A percentile compares a stretch with the other conserved stretches of the same genome.
phyloP scores from a whole-genome alignment of 2,113 vertebrate species.

The Emydura subglobosa region DNA sequence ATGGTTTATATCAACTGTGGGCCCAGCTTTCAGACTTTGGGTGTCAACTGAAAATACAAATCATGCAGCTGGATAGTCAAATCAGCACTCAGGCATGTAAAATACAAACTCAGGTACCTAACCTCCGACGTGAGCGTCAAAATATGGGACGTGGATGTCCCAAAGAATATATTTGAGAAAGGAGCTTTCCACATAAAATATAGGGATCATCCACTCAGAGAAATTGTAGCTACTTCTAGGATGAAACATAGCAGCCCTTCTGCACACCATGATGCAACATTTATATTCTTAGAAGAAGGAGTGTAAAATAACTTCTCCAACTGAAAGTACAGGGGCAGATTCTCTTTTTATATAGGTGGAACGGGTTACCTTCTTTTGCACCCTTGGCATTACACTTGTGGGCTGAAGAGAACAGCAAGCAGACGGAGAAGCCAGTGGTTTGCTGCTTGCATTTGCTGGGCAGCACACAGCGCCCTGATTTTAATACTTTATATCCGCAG shows the following conservation, averaged over 20 bases:
- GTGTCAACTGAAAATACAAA: neutral
- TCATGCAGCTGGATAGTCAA: neutral
- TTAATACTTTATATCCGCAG: neutral
- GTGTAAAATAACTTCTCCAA: neutral
- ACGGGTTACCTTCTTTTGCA: neutral
- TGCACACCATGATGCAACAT: neutral
- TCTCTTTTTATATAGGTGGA: neutral
- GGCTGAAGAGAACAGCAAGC: neutral
- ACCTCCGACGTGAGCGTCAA: neutral
- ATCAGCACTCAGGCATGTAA: neutral
- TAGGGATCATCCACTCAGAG: neutral
- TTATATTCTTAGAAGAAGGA: neutral
- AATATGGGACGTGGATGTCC: neutral
- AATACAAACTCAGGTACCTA: neutral
- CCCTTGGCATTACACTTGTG: neutral
- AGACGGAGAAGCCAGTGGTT: neutral
- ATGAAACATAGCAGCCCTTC: neutral
- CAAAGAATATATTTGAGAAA: neutral
- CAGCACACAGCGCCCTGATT: neutral
- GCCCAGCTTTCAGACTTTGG: neutral
- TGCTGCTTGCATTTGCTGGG: neutral
- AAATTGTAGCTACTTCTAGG: neutral
- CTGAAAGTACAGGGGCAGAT: neutral
- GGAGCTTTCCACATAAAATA: neutral
- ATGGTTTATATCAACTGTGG: neutral